Evolutionary conservation across 2,797 vertebrate species (phyloP).

Genomic region (Aphelocoma californica): DNA sequence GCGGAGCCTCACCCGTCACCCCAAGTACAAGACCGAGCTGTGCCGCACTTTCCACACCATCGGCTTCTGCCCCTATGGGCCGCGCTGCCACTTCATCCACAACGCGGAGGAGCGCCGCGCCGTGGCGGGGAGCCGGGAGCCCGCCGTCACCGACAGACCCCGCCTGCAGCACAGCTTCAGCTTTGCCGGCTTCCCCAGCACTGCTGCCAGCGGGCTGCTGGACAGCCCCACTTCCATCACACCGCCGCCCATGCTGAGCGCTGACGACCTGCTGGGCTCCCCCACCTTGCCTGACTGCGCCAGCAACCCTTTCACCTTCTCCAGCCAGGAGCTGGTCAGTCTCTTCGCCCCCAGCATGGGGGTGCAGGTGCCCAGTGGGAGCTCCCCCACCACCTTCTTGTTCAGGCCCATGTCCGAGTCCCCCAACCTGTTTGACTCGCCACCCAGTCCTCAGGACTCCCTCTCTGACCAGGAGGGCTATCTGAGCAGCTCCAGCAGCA

Average conservation of each 20-base stretch:
- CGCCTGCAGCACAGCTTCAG: constrained; percentile 98
- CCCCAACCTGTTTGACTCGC: constrained; percentile 89
- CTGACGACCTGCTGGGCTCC: constrained; percentile 85
- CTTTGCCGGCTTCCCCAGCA: constrained; percentile 91
- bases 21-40: constrained; percentile 94
- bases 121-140: constrained; percentile 75
- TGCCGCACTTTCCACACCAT: constrained; percentile 97
- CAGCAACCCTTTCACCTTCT: constrained; percentile 96
- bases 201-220: constrained; percentile 87
- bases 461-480: constrained; percentile 98
- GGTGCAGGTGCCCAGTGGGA: constrained; percentile 80
- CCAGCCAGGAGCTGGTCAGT: constrained; percentile 97
- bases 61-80: constrained; percentile 92
- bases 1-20: constrained; percentile 89
- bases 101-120: constrained; percentile 91
- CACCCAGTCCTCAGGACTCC: constrained; percentile 93
- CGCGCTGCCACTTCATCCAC: constrained; percentile 94
- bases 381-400: constrained; percentile 85
- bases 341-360: constrained; percentile 91
- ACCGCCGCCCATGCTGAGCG: constrained; percentile 92
- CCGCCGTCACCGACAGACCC: constrained; percentile 84
- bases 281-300: constrained; percentile 85
- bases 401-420: constrained; percentile 94
- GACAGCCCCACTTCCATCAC: constrained; percentile 96
- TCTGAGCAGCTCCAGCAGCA: constrained; percentile 96